These are phyloP conservation scores for Diabrotica balteata DNA, from an alignment of 2,888 invertebrate species.

Conservation along the genomic window DNA sequence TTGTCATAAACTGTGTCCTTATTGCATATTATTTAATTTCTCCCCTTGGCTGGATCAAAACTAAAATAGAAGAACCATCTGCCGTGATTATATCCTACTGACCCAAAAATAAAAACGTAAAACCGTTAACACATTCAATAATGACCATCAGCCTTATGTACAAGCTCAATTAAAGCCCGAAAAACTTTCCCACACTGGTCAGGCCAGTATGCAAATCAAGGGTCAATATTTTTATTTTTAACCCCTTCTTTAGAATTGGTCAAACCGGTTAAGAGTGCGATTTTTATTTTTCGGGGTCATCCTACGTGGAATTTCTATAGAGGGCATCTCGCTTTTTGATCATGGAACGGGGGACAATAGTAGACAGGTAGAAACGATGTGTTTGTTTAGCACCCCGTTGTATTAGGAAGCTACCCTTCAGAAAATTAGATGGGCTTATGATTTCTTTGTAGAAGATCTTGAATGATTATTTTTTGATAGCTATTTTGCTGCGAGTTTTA, in stretches of 20 bases:
- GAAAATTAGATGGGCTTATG: conserved; percentile 10
- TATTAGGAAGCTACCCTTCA: conserved; percentile 9
- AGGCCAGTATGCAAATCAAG: conserved; percentile 57
- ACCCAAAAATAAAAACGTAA: conserved; percentile 23
- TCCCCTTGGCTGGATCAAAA: too few species aligned
- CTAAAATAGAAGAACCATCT: conserved; percentile 13
- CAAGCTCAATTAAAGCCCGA: conserved; percentile 12
- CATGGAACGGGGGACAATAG: conserved; percentile 20
- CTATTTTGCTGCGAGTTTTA: not conserved
- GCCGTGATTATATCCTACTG: conserved; percentile 8
- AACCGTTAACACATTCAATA: conserved; percentile 32
- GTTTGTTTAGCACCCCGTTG: conserved; percentile 32
- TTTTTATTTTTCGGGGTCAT: conserved; percentile 52
- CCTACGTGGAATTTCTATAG: conserved; percentile 36
- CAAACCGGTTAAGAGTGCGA: conserved; percentile 53
- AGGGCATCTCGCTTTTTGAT: conserved; percentile 35
- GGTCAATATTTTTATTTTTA: conserved; percentile 55
- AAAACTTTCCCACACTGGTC: conserved; percentile 51
- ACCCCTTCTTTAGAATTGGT: conserved; percentile 46
- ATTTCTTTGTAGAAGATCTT: not conserved
- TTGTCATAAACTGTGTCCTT: too few species aligned
- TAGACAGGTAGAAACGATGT: conserved; percentile 17
- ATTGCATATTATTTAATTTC: too few species aligned
- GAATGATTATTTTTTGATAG: not conserved
- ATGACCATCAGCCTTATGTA: conserved; percentile 30